phyloP scores from a whole-genome alignment of 2,113 vertebrate species.

The Pollachius pollachius region DNA sequence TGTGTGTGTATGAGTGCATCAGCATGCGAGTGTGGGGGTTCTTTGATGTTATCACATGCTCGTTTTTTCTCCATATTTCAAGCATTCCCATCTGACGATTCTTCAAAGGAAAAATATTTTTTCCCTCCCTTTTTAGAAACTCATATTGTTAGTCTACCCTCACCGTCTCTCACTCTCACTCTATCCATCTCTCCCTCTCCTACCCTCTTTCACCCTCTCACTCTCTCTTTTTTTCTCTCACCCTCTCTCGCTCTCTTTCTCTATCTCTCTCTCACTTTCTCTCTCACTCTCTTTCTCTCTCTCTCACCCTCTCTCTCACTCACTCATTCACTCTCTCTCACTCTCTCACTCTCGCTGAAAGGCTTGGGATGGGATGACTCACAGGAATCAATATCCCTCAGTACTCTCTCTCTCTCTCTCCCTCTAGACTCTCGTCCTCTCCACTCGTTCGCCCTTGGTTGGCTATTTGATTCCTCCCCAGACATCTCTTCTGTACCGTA shows the following conservation, averaged over 20 bases:
- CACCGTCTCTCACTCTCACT: conserved; percentile 3
- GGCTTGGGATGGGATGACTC: not conserved
- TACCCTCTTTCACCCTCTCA: not conserved
- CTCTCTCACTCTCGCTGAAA: conserved; percentile 3
- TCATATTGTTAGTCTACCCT: conserved; percentile 14
- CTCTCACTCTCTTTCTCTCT: not conserved
- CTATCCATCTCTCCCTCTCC: conserved; percentile 3
- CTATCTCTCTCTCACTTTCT: not conserved
- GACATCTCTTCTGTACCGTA: conserved; percentile 19
- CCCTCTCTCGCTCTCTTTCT: conserved; percentile 10
- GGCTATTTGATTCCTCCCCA: conserved; percentile 37
- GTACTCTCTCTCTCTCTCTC: not conserved
- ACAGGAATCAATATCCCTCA: not conserved
- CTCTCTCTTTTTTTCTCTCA: conserved; percentile 3
- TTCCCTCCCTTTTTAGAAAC: conserved; percentile 10
- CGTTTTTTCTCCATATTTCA: conserved; percentile 24
- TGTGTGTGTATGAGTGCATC: not conserved
- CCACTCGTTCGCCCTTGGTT: conserved; percentile 36
- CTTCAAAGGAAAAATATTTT: conserved; percentile 33
- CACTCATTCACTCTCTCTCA: conserved; percentile 4
- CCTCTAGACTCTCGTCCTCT: conserved; percentile 15
- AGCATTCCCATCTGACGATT: conserved; percentile 11
- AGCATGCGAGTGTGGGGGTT: not conserved
- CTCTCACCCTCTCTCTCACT: conserved; percentile 8
- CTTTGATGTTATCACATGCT: conserved; percentile 58